These are phyloP conservation scores for Temnothorax rugatulus DNA, from an alignment of 2,888 invertebrate species.

Conservation along the genomic window DNA sequence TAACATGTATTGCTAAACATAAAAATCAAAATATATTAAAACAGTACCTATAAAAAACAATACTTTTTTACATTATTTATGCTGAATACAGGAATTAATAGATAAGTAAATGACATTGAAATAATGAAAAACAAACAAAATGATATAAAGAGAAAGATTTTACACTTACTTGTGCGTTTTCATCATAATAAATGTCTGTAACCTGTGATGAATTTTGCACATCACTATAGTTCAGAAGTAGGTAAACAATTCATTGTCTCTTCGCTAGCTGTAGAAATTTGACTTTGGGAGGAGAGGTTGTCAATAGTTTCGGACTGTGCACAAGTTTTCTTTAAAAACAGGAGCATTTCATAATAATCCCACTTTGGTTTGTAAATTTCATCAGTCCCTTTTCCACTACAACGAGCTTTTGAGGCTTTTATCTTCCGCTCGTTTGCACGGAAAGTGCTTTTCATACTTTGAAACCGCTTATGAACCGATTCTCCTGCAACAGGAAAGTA, in stretches of 20 bases:
- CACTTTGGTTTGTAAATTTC: conserved; percentile 4
- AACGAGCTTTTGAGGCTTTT: conserved; percentile 3
- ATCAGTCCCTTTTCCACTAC: conserved; percentile 19
- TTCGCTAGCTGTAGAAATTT: neutral
- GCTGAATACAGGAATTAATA: neutral
- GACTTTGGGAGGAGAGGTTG: neutral
- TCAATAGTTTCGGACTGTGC: neutral
- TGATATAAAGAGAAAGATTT: neutral
- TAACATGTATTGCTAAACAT: neutral
- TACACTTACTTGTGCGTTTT: neutral
- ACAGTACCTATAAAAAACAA: neutral
- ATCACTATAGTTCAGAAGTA: neutral
- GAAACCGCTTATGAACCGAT: neutral
- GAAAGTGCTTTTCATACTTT: conserved; percentile 28
- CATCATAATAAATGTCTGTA: conserved; percentile 11
- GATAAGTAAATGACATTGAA: neutral
- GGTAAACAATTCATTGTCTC: neutral
- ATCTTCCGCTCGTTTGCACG: neutral
- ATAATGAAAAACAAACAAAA: neutral
- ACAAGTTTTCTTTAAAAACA: neutral
- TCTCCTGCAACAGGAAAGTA: neutral
- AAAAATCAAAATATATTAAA: neutral
- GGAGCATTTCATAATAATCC: conserved; percentile 18
- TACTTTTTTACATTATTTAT: neutral
- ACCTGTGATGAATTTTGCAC: neutral